A percentile compares a stretch with the other conserved stretches of the same genome.
phyloP scores from a whole-genome alignment of 2,888 invertebrate genomes.

The Leucoma salicis region DNA sequence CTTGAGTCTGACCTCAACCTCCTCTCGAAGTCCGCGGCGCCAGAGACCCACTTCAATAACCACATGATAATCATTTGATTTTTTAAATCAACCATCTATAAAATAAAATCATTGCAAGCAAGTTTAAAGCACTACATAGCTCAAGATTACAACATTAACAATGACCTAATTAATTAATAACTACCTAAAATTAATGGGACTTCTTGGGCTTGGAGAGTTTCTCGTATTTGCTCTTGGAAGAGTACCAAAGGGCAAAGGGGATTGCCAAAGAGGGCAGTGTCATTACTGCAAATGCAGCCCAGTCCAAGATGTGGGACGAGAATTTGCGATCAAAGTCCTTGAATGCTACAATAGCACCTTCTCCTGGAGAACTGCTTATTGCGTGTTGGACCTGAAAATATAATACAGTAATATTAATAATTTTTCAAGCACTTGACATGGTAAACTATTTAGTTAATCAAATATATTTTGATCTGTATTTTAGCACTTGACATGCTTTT shows the following conservation, averaged over 20 bases:
- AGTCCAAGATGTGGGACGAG: slow-evolving; percentile 98
- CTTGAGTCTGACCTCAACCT: too few species aligned
- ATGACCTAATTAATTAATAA: slow-evolving; percentile 38
- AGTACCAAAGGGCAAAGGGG: slow-evolving; percentile 96
- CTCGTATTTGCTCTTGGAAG: slow-evolving; percentile 97
- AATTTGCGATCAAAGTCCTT: slow-evolving; percentile 97
- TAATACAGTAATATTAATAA: not conserved
- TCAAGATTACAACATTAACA: slow-evolving; percentile 39
- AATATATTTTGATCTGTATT: too few species aligned
- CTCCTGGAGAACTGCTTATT: slow-evolving; percentile 95
- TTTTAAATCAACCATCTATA: too few species aligned
- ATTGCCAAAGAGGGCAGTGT: slow-evolving; percentile 96
- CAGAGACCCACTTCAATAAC: too few species aligned
- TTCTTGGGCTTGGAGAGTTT: slow-evolving; percentile 89
- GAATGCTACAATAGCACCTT: slow-evolving; percentile 96
- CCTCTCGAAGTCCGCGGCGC: too few species aligned
- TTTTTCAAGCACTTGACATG: not conserved
- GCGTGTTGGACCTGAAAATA: slow-evolving; percentile 86
- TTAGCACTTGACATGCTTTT: too few species aligned
- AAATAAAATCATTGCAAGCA: too few species aligned
- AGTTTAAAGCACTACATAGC: too few species aligned
- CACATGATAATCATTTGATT: too few species aligned
- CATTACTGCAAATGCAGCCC: slow-evolving; percentile 98
- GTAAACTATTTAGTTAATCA: too few species aligned
- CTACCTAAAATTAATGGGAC: slow-evolving; percentile 61